Conservation (phyloP, 2,797 vertebrate genomes). For the Protonibea diacanthus region DNA sequence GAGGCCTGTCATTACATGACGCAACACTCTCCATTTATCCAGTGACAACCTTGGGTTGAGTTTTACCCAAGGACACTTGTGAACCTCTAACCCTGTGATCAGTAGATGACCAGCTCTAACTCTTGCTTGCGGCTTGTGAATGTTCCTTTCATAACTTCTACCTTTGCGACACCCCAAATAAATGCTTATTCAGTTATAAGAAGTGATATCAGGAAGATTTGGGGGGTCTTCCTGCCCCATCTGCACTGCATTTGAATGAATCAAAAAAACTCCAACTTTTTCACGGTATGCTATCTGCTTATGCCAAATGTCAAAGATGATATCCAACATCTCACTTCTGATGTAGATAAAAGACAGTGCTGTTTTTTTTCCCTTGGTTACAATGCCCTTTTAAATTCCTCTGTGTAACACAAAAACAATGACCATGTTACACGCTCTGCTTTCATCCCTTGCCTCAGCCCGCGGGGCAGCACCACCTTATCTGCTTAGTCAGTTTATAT, state of each 20-base stretch:
- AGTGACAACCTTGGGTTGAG: too few species aligned
- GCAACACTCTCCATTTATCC: too few species aligned
- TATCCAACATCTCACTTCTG: not conserved
- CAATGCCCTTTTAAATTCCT: not conserved
- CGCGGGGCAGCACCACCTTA: constrained; percentile 9
- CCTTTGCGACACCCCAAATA: not conserved
- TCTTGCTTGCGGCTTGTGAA: not conserved
- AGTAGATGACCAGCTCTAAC: too few species aligned
- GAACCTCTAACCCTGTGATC: too few species aligned
- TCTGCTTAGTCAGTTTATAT: constrained; percentile 37
- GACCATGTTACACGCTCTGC: not conserved
- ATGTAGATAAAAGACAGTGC: too few species aligned
- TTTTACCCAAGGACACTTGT: too few species aligned
- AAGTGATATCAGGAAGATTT: not conserved
- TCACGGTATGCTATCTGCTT: not conserved
- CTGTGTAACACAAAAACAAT: constrained; percentile 3
- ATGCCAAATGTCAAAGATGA: not conserved
- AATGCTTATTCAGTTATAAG: not conserved
- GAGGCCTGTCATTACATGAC: too few species aligned
- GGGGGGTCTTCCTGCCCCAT: not conserved
- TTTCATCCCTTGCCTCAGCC: constrained; percentile 13
- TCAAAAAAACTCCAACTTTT: too few species aligned
- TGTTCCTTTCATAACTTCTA: not conserved
- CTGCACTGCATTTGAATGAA: too few species aligned
- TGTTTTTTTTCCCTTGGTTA: not conserved